Evolutionary conservation across 1,140 invertebrate genomes (phyloP).

Genomic region (Lordiphosa collinella): DNA sequence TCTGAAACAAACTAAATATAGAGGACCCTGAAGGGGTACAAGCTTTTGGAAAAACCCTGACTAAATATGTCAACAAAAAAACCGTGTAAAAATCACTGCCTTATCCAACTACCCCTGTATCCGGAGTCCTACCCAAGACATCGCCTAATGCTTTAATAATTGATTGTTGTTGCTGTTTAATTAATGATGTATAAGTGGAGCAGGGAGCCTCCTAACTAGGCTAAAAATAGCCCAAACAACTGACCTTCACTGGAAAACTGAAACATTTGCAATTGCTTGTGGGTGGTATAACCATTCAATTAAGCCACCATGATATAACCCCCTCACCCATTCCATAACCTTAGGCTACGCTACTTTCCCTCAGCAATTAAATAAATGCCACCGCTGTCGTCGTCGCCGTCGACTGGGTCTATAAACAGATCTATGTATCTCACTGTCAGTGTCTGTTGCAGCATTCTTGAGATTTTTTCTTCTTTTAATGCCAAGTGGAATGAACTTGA

Average conservation of each 20-base stretch:
- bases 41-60: too few relatives aligned
- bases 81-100: too few relatives aligned
- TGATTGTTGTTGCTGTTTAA: background rate
- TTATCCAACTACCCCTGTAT: too few relatives aligned
- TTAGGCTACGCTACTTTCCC: conserved; percentile 7
- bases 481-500: conserved; percentile 77
- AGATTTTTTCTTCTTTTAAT: conserved; percentile 66
- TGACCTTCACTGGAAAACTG: conserved; percentile 1
- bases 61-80: too few relatives aligned
- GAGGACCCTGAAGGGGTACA: too few relatives aligned
- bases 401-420: conserved; percentile 62
- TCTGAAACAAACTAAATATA: too few relatives aligned
- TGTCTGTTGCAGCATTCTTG: conserved; percentile 65
- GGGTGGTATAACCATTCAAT: conserved; percentile 22
- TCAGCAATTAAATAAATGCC: conserved; percentile 56
- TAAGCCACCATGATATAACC: conserved; percentile 13
- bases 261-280: background rate
- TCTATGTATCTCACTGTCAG: conserved; percentile 56
- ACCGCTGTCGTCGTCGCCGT: background rate
- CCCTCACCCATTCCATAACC: background rate
- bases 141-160: conserved; percentile 7
- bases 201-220: background rate
- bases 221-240: conserved; percentile 6
- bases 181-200: conserved; percentile 8
- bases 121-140: too few relatives aligned